Conservation (phyloP, 2,113 vertebrate genomes). For the Tragelaphus buxtoni region DNA sequence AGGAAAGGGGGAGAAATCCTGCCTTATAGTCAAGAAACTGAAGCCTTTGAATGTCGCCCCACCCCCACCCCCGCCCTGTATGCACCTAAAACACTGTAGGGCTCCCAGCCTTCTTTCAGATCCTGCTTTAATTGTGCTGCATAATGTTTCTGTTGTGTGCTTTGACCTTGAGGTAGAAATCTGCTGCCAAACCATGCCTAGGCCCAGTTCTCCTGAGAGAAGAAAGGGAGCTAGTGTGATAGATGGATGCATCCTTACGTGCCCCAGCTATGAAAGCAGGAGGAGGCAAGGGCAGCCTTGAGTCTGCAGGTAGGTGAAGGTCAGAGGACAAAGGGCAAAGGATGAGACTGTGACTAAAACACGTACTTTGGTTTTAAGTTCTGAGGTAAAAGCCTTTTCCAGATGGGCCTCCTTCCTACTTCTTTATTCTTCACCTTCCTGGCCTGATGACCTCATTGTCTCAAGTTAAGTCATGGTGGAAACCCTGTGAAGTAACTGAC, state of each 20-base stretch:
- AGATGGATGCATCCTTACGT: rapidly evolving
- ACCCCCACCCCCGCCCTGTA: background rate
- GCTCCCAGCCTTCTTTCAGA: background rate
- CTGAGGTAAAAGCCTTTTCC: background rate
- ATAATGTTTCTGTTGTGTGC: background rate
- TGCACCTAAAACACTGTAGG: background rate
- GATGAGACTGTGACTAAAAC: background rate
- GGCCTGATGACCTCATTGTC: background rate
- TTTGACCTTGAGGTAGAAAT: slow-evolving; percentile 1
- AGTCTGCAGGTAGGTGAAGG: background rate
- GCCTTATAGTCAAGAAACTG: background rate
- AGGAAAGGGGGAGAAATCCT: background rate
- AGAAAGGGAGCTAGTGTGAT: background rate
- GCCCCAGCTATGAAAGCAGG: background rate
- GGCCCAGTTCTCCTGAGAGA: background rate
- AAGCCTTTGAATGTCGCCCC: background rate
- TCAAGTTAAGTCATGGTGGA: background rate
- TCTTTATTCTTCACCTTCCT: background rate
- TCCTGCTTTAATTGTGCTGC: background rate
- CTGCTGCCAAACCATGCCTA: background rate
- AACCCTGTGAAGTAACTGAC: background rate
- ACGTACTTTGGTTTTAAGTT: background rate
- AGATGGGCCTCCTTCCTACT: background rate
- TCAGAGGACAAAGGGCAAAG: background rate
- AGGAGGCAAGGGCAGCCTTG: background rate